A percentile compares a stretch with the other conserved stretches of the same genome.
phyloP scores from a whole-genome alignment of 2,113 vertebrate species.

The Sander lucioperca region DNA sequence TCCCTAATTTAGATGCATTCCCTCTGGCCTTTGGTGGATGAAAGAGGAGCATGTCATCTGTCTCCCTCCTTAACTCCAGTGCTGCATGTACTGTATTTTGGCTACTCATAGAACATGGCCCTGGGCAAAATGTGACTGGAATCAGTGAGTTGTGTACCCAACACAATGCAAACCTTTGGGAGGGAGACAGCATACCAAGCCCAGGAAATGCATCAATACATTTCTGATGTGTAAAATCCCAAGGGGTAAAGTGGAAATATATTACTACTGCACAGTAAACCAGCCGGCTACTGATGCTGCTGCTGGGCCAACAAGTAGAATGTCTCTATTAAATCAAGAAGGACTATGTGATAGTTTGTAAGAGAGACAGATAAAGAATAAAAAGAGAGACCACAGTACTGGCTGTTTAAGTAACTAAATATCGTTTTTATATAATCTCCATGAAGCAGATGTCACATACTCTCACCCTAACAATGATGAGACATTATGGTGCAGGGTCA shows the following conservation, averaged over 20 bases:
- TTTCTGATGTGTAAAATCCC: constrained; percentile 63
- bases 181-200: constrained; percentile 48
- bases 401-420: background rate
- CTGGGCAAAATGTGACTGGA: constrained; percentile 64
- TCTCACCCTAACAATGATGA: background rate
- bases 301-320: constrained; percentile 6
- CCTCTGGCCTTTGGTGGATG: constrained; percentile 55
- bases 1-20: constrained; percentile 61
- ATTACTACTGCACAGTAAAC: constrained; percentile 57
- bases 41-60: constrained; percentile 61
- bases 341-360: background rate
- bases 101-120: constrained; percentile 57
- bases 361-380: background rate
- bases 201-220: constrained; percentile 61
- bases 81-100: constrained; percentile 61
- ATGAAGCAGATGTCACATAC: background rate
- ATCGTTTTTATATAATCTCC: background rate
- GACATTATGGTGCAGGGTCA: background rate
- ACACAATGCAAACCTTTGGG: constrained; percentile 62
- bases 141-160: constrained; percentile 65
- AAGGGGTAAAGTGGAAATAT: constrained; percentile 56
- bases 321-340: constrained; percentile 18
- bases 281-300: constrained; percentile 39
- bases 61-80: constrained; percentile 41
- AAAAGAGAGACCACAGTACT: background rate